Percentiles rank a stretch among this genome's conserved stretches.
These are phyloP conservation scores for Ibidorhyncha struthersii DNA, from an alignment of 2,113 vertebrate genomes.

Conservation along the genomic window DNA sequence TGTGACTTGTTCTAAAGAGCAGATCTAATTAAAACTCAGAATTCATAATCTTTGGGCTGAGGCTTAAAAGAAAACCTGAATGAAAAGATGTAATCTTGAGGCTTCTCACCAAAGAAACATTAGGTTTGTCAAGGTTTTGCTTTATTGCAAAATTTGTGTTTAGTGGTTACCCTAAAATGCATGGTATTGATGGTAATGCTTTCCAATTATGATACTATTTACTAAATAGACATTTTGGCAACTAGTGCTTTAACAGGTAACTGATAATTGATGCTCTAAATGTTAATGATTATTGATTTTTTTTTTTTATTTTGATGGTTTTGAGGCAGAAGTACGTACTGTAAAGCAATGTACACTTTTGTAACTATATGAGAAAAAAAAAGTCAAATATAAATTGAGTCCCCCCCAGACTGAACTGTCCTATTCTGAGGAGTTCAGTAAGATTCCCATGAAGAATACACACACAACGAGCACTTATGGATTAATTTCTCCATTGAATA, in stretches of 20 bases:
- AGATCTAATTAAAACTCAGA: background rate
- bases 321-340: background rate
- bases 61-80: background rate
- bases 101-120: background rate
- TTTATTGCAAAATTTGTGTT: background rate
- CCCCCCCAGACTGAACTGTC: background rate
- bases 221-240: background rate
- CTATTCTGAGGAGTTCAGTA: background rate
- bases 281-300: background rate
- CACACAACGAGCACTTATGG: fast-evolving
- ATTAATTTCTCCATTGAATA: background rate
- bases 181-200: background rate
- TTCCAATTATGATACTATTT: background rate
- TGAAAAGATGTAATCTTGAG: background rate
- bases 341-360: background rate
- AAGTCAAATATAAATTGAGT: background rate
- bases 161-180: background rate
- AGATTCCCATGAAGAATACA: background rate
- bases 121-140: background rate
- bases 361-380: background rate
- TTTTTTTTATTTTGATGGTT: background rate
- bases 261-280: background rate
- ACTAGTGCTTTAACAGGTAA: background rate
- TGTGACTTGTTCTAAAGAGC: background rate
- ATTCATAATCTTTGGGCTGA: background rate